Percentiles rank a stretch among this genome's conserved stretches.
These are phyloP conservation scores for Corydoras maculifer DNA, from an alignment of 2,113 vertebrate genomes.

Conservation along the genomic window DNA sequence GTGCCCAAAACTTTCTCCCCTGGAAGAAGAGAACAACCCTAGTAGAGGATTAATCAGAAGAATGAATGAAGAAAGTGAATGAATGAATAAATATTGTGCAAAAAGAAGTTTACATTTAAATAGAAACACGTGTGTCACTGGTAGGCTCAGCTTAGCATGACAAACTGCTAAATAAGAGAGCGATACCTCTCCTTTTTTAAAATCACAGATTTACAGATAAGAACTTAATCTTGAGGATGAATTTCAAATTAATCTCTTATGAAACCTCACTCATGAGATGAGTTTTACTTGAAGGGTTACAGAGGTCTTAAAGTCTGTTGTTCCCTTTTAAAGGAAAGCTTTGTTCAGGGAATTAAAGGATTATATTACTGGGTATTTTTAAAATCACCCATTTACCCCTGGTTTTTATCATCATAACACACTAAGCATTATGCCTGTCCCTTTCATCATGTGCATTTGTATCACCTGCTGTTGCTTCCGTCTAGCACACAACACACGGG, in stretches of 20 bases:
- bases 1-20: no score
- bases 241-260: slow-evolving; percentile 57
- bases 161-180: background rate
- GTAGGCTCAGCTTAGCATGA: background rate
- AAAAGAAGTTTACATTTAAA: no score
- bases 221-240: slow-evolving; percentile 56
- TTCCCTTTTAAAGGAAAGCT: slow-evolving; percentile 7
- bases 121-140: no score
- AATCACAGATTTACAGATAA: slow-evolving; percentile 50
- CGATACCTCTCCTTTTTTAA: slow-evolving; percentile 13
- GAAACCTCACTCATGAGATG: slow-evolving; percentile 44
- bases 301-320: slow-evolving; percentile 34
- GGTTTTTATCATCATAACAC: background rate
- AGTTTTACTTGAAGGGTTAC: slow-evolving; percentile 34
- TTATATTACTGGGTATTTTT: background rate
- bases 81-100: no score
- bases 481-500: slow-evolving; percentile 2
- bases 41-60: no score
- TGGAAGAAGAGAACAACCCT: no score
- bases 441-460: background rate
- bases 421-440: no score
- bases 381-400: background rate
- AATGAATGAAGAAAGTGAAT: no score
- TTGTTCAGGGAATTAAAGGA: slow-evolving; percentile 7
- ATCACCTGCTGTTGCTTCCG: background rate